phyloP scores from a whole-genome alignment of 2,113 vertebrate species.

The Paraplagusia blochii region DNA sequence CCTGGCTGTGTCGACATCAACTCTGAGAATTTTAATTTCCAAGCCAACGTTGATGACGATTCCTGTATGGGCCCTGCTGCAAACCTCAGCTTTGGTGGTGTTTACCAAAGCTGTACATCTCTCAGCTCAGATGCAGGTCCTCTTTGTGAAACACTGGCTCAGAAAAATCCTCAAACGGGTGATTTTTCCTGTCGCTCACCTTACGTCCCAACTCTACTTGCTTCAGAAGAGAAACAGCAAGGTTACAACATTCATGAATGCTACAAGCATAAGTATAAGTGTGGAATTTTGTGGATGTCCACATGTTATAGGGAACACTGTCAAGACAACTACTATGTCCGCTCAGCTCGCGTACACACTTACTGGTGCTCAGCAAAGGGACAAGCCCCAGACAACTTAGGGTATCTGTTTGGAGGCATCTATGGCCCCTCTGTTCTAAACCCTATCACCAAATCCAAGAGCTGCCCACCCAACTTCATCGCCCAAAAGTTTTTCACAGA shows the following conservation, averaged over 20 bases:
- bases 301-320: conserved; percentile 49
- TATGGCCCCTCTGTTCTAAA: conserved; percentile 77
- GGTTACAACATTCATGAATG: conserved; percentile 80
- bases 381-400: conserved; percentile 43
- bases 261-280: conserved; percentile 15
- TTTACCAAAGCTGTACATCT: conserved; percentile 78
- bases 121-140: conserved; percentile 41
- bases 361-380: conserved; percentile 79
- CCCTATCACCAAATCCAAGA: conserved; percentile 78
- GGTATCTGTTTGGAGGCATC: conserved; percentile 87
- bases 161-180: conserved; percentile 83
- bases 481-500: conserved; percentile 75
- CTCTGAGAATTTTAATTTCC: conserved; percentile 87
- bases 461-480: conserved; percentile 76
- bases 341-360: conserved; percentile 71
- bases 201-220: conserved; percentile 73
- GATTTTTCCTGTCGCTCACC: conserved; percentile 72
- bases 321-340: conserved; percentile 73
- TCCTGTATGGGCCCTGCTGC: conserved; percentile 78
- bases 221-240: conserved; percentile 76
- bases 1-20: conserved; percentile 79
- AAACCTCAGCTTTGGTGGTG: conserved; percentile 88
- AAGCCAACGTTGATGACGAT: conserved; percentile 83
- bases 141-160: conserved; percentile 74
- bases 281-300: conserved; percentile 5